A percentile compares a stretch with the other conserved stretches of the same genome.
These are phyloP conservation scores for Chymomyza costata DNA, from an alignment of 1,140 invertebrate genomes.

Conservation along the genomic window DNA sequence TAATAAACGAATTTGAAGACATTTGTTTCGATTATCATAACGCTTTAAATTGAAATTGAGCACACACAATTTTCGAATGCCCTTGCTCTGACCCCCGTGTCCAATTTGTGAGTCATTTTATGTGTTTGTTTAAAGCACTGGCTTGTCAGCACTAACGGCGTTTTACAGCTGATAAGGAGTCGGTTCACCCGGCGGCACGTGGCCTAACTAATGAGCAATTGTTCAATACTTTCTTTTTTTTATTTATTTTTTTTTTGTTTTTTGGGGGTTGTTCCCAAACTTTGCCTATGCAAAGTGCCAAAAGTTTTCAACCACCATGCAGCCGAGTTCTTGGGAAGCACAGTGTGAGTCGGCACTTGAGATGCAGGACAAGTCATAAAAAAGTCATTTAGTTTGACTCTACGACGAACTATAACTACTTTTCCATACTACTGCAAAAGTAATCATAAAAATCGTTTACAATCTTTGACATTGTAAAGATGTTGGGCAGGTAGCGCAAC, in stretches of 20 bases:
- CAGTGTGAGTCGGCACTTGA: conserved; percentile 1
- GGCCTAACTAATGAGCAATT: conserved; percentile 45
- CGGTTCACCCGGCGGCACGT: conserved; percentile 34
- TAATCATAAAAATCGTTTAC: conserved; percentile 14
- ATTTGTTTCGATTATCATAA: no score
- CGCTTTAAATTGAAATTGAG: no score
- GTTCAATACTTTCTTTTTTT: conserved; percentile 19
- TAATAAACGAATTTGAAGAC: no score
- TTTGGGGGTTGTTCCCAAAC: conserved; percentile 11
- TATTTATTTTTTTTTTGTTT: no score
- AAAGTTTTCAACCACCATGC: no score
- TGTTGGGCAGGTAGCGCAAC: conserved; percentile 20
- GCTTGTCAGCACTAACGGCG: conserved; percentile 26
- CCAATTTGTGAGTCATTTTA: no score
- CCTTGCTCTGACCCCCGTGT: conserved; percentile 33
- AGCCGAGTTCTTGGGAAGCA: conserved; percentile 17
- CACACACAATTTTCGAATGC: no score
- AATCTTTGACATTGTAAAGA: conserved; percentile 2
- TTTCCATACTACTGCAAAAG: no score
- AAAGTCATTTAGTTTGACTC: background rate
- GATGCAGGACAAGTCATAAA: conserved; percentile 3
- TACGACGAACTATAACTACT: no score
- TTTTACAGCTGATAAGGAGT: conserved; percentile 25
- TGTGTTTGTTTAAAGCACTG: conserved; percentile 27
- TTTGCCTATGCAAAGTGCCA: conserved; percentile 40